phyloP scores from a whole-genome alignment of 2,888 invertebrate genomes.

The Laothoe populi region DNA sequence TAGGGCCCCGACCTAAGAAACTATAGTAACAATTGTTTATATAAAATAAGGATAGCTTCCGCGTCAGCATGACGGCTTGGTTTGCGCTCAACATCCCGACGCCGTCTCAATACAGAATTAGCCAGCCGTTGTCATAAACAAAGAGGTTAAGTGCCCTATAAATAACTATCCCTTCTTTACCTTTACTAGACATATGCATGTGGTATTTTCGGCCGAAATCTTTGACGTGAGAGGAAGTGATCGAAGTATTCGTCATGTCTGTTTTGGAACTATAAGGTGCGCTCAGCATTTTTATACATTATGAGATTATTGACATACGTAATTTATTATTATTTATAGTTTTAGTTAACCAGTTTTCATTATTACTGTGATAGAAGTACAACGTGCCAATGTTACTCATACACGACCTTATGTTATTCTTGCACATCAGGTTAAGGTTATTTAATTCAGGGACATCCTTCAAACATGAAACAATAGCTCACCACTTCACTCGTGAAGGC shows the following conservation, averaged over 20 bases:
- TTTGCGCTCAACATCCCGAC: slow-evolving; percentile 47
- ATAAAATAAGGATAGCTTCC: slow-evolving; percentile 39
- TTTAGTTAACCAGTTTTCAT: neutral
- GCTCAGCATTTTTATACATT: neutral
- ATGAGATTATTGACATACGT: neutral
- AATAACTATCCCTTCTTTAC: slow-evolving; percentile 61
- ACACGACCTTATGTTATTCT: slow-evolving; percentile 20
- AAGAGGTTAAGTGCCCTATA: slow-evolving; percentile 67
- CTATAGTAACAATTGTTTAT: slow-evolving; percentile 23
- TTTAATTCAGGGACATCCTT: slow-evolving; percentile 9
- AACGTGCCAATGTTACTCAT: slow-evolving; percentile 24
- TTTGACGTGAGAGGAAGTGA: slow-evolving; percentile 2
- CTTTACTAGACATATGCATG: slow-evolving; percentile 42
- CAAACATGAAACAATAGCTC: neutral
- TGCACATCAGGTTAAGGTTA: slow-evolving; percentile 11
- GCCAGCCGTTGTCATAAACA: slow-evolving; percentile 62
- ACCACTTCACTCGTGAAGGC: neutral
- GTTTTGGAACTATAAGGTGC: slow-evolving; percentile 4
- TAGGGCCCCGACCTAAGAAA: neutral
- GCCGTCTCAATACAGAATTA: slow-evolving; percentile 59
- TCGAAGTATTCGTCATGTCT: slow-evolving; percentile 20
- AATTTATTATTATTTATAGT: slow-evolving; percentile 8
- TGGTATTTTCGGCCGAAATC: slow-evolving; percentile 50
- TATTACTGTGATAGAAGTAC: neutral
- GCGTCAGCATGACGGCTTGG: slow-evolving; percentile 32